Evolutionary conservation across 2,113 vertebrate species (phyloP), one percentile per base, ranked within the genome.

Genomic region (Astur gentilis): DNA sequence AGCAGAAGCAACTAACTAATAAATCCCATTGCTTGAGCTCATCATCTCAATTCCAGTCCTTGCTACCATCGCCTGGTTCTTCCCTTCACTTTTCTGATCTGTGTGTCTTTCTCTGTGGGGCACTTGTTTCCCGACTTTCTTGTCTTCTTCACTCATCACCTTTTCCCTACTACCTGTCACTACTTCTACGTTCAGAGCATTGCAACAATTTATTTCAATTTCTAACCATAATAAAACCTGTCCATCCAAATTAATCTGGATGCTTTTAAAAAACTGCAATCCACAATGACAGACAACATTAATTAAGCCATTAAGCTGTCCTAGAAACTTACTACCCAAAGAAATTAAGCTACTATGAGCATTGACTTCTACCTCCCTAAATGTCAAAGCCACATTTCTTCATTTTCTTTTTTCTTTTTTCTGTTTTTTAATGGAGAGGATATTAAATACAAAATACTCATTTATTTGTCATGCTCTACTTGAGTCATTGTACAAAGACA

Each of bases 191-290:
- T 87, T 80, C n/a, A 34, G 50, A 81, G n/a, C 12, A 42, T 42
- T 86, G 21, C 4, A 70, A n/a, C 7, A 18, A 93, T 83, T 93
- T 94, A 78, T 97, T 95, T 83, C 20, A 78, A 83, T 92, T 90
- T 89, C 67, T 44, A 92, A 71, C 26, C 16, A 9, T 65, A 75
- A 81, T 78, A 92, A 89, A 90, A 83, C 7, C 36, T 81, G 55
- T 73, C 83, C 36, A 50, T 81, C 42, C 26, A 86, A 89, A 92
- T 88, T 38, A 73, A 22, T 64, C 38, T 44, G 20, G 9, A 21
- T 54, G n/a, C 12, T 94, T 94, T 94, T 52, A 90, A 92, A 83
- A 17, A 86, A 58, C 11, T 55, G 16, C 45, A 94, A 70, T 47
- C 10, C 22, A 32, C 4, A 54, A 34, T 77, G 79, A 90, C 64